Base-by-base conservation (phyloP, 2,113 vertebrate genomes). In the Pachypanchax playfairii region DNA sequence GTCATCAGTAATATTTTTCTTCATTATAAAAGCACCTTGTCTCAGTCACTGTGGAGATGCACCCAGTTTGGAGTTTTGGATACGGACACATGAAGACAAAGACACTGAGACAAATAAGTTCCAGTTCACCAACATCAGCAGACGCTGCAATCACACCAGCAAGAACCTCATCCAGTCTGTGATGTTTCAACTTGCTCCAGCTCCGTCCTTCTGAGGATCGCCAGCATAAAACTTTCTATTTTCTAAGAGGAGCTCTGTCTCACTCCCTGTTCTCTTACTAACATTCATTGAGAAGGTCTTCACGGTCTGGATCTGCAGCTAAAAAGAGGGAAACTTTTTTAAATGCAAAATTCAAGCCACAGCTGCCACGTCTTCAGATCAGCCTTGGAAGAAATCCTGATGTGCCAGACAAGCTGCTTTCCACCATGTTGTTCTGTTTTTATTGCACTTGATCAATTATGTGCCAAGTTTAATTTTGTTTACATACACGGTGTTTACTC, bases 381-480 rank as follows among this genome's bases (percentile, higher is more conserved):
- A 46, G 31, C 46, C 4, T 9, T n/a, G 18, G 15, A 53, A 49
- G 39, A 15, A 43, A 33, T 49, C 33, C 15, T 35, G 22, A 38
- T 21, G 46, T 17, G 24, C 42, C 21, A 33, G 53, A 43, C 2
- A 14, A 1, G 3, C 22, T 6, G 28, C 28, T 63, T 60, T 66
- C 46, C 28, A 10, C 4, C 5, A 29, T 58, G 28, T 11, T 25
- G 35, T 18, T 41, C 39, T 72, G 28, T 5, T 48, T 28, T n/a
- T 25, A 24, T 60, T 73, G 26, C 54, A 70, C 67, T 70, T 61
- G 25, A 49, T 31, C 12, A 59, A 25, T 39, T 80, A 61, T 75
- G 72, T 85, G 83, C 81, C 82, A 85, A 82, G 49, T 79, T 74
- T 65, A 11, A 12, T 28, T 79, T 84, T 80, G 81, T 83, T 86